These are phyloP conservation scores for Mus caroli DNA, from an alignment of 2,797 vertebrate species.

Conservation along the genomic window DNA sequence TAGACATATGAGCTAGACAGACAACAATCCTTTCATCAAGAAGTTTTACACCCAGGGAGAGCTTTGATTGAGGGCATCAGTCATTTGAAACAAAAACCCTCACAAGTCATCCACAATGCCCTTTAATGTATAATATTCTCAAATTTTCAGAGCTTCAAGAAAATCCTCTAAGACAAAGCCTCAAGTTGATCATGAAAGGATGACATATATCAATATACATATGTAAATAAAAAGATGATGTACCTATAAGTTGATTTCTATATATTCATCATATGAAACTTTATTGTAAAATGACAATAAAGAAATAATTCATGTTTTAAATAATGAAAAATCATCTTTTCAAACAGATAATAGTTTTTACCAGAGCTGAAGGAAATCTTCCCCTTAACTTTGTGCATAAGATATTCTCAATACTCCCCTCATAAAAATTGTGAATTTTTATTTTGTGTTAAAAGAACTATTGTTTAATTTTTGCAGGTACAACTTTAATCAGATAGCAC, in stretches of 20 bases:
- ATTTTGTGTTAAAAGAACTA: neutral
- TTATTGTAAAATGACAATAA: slow-evolving; percentile 31
- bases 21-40: neutral
- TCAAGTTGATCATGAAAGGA: neutral
- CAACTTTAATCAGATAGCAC: neutral
- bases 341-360: neutral
- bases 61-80: neutral
- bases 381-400: neutral
- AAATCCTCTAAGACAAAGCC: neutral
- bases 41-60: neutral
- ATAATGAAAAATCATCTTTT: slow-evolving; percentile 39
- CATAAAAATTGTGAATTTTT: slow-evolving; percentile 1
- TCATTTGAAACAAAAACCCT: neutral
- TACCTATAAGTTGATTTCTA: neutral
- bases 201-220: too few relatives aligned
- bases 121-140: neutral
- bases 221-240: neutral
- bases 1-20: neutral
- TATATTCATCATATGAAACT: neutral
- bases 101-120: neutral
- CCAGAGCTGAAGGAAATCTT: neutral
- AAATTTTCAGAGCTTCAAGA: neutral
- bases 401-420: neutral
- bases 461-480: neutral
- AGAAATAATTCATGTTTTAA: neutral